Evolutionary conservation across 2,797 vertebrate genomes (phyloP), one percentile per base, ranked within the genome.

Genomic region (Chiroxiphia lanceolata): DNA sequence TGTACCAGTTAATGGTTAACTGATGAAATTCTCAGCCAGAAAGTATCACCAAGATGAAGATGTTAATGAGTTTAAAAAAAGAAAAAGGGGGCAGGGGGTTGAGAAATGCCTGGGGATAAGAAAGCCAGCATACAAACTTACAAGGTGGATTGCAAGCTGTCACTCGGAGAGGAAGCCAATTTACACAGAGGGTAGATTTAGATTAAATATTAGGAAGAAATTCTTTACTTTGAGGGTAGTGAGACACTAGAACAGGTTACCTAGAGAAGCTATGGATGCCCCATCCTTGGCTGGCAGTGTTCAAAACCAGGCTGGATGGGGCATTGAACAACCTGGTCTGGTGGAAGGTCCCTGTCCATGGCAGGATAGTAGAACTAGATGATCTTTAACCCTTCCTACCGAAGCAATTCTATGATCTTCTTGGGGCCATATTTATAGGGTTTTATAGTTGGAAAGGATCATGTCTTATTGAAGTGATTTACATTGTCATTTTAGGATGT

Each of bases 11-110:
- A 80, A 94, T 82, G 50, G 81, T 95, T 95, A 95, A 95, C 72
- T 26, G 40, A 48, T 4, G 1, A 83, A 95, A 92, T 90, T 92
- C 78, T 72, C n/a, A 83, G 44, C 64, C 76, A 93, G 61, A 76
- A 95, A 80, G 57, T 86, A 83, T 80, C 50, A 75, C 88, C 61
- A 69, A 83, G 60, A 80, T 78, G 61, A 95, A 75, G 83, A 95
- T 95, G 83, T 80, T 96, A 93, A 96, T 93, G 87, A 94, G 89
- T 89, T 94, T 93, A 72, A 88, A 94, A 90, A 96, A 89, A 83
- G 87, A 61, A 89, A 69, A 85, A 94, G 13, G 47, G 78, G 68
- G 60, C 83, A 94, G 19, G 9, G 82, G 84, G 71, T 48, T 96
- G 61, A 95, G 75, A 87, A 94, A 83, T 89, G 90, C 86, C 86